These are phyloP conservation scores for Timema podura DNA, from an alignment of 2,888 invertebrate species.

Conservation along the genomic window DNA sequence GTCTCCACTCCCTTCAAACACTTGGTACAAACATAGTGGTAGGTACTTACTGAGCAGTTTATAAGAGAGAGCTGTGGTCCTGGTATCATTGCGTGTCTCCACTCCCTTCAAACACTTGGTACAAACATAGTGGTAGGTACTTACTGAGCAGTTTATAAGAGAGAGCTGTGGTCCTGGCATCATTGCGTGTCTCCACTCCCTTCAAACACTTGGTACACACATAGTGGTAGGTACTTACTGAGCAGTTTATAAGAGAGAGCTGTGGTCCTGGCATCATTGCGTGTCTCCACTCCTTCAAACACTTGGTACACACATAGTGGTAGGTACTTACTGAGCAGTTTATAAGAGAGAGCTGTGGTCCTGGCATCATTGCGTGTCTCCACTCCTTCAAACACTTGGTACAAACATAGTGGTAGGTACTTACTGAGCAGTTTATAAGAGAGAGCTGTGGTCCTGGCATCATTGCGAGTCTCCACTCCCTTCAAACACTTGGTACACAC, in stretches of 20 bases:
- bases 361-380: slow-evolving; percentile 14
- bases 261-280: slow-evolving; percentile 1
- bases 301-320: neutral
- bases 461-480: slow-evolving; percentile 15
- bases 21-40: neutral
- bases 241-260: slow-evolving; percentile 20
- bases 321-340: slow-evolving; percentile 24
- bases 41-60: slow-evolving; percentile 24
- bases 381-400: slow-evolving; percentile 22
- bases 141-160: slow-evolving; percentile 25
- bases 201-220: slow-evolving; percentile 20
- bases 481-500: slow-evolving; percentile 20
- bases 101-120: slow-evolving; percentile 22
- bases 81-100: slow-evolving; percentile 14
- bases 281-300: slow-evolving; percentile 22
- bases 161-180: neutral
- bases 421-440: slow-evolving; percentile 25
- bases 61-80: slow-evolving; percentile 14
- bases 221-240: slow-evolving; percentile 18
- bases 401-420: neutral
- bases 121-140: neutral
- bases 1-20: slow-evolving; percentile 24
- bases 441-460: neutral
- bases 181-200: slow-evolving; percentile 15
- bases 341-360: slow-evolving; percentile 12